Evolutionary conservation across 2,113 vertebrate genomes (phyloP), one percentile per base, ranked within the genome.

Genomic region (Cavia aperea): DNA sequence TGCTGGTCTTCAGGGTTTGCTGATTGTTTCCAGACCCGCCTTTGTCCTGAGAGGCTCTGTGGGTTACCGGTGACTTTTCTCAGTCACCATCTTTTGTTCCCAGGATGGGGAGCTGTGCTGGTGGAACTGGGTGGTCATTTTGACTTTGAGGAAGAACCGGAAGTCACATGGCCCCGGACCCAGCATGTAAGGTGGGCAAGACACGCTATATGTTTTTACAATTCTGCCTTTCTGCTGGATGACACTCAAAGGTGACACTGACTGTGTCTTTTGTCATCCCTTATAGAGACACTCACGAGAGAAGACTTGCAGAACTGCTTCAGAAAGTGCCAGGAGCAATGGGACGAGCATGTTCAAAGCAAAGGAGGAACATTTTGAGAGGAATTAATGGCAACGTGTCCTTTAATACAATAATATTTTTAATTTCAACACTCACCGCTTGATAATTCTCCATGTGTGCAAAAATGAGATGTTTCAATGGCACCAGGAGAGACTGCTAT

Each of bases 1-100:
- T 70, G 19, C 66, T 70, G 66, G n/a, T 70, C 91, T 87, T 77
- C 94, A 81, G 93, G 92, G 94, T 24, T 81, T 46, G 65, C 87
- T 96, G 95, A 95, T 91, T 0, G 0, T 90, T 96, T 95, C 95
- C 96, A 96, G 95, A 94, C 87, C 70, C 1, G 4, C 73, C 33
- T 51, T 36, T 62, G 86, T 39, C 78, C 2, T 0, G 31, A 51
- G 77, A 7, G 19, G 72, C 54, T 77, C 66, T 2, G 1, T 10
- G 58, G 56, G 43, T 13, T 21, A 49, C 1, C 5, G 29, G 46
- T 4, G 15, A 16, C 26, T 7, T 43, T 72, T 19, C 87, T n/a
- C 3, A 1, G 6, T 68, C 54, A 60, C 56, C 58, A 46, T 5
- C 33, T 84, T 86, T 33, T 54, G 43, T 51, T 60, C 62, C 58